Conservation (phyloP, 2,888 invertebrate species). For the Hypena proboscidalis region DNA sequence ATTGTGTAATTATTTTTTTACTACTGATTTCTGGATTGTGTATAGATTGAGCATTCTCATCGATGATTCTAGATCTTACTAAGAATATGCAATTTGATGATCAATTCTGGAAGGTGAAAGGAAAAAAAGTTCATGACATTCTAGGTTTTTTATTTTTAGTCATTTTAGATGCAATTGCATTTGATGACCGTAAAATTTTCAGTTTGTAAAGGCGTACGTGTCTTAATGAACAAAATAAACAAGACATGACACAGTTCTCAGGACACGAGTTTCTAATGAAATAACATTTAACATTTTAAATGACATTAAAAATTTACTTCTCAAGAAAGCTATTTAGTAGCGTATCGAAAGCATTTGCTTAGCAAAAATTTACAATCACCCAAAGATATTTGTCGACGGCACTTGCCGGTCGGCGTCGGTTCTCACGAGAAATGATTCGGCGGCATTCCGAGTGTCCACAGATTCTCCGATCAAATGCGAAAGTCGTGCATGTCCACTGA, state of each 20-base stretch:
- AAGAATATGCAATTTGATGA: too few species aligned
- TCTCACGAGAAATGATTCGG: slow-evolving; percentile 81
- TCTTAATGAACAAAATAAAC: slow-evolving; percentile 20
- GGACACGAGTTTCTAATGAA: slow-evolving; percentile 57
- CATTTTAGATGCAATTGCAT: neutral
- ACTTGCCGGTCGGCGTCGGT: slow-evolving; percentile 69
- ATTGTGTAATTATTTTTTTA: slow-evolving; percentile 34
- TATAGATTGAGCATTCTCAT: neutral
- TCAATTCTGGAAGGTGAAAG: too few species aligned
- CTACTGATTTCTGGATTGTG: slow-evolving; percentile 26
- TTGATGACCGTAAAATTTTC: neutral
- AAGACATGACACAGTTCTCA: slow-evolving; percentile 70
- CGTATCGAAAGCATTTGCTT: slow-evolving; percentile 79
- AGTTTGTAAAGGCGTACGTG: neutral
- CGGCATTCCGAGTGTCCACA: slow-evolving; percentile 75
- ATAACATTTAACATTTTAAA: slow-evolving; percentile 56
- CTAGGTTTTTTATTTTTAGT: neutral
- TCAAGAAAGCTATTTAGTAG: slow-evolving; percentile 72
- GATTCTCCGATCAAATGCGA: slow-evolving; percentile 74
- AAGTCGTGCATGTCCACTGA: slow-evolving; percentile 82
- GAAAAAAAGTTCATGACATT: too few species aligned
- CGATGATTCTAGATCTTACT: neutral
- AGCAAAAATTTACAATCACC: slow-evolving; percentile 78
- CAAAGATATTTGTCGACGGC: slow-evolving; percentile 67
- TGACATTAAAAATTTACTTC: slow-evolving; percentile 68